Base-by-base conservation (phyloP, 1,140 invertebrate species). In the Chelonus insularis region DNA sequence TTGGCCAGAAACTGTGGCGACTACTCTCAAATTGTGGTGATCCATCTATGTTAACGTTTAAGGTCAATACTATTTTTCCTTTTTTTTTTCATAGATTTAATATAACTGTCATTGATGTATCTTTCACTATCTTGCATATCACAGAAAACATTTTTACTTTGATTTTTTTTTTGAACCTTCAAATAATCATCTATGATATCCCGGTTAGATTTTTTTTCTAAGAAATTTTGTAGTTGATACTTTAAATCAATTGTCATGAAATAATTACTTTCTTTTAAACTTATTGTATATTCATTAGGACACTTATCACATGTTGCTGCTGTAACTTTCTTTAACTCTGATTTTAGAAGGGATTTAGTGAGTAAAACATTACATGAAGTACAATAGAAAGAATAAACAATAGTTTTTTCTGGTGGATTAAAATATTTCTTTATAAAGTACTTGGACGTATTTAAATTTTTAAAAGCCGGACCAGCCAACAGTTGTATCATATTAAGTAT, bases 41-140 rank as follows among this genome's bases (percentile, higher is more conserved):
- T 20, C 68, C 65, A 16, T 69, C 61, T n/a, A 60, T 47, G 43
- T 65, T 67, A 20, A 67, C 57, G 60, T 67, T 67, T 0, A 47
- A 25, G 0, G 65, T 63, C 41, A 67, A 48, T 12, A 51, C 23
- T 6, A n/a, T 23, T 18, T 50, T 29, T 11, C n/a, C 14, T 29
- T 14, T 25, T 14, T 51, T 32, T 8, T 7, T 51, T 51, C 32
- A 32, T 51, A 4, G 25, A 62, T 34, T 20, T 12, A 54, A 32
- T 23, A 16, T 45, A 45, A 20, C 12, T 7, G 14, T 20, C 7
- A 16, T 56, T 21, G 34, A 20, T 6, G 29, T 45, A 45, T 57
- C 39, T 21, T 14, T 25, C 18, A 41, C 21, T 29, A 29, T 23
- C n/a, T 21, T 21, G 16, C 21, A 57, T 57, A 34, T 58, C 57